Conservation (phyloP, 2,797 vertebrate species). For the Pitangus sulphuratus region DNA sequence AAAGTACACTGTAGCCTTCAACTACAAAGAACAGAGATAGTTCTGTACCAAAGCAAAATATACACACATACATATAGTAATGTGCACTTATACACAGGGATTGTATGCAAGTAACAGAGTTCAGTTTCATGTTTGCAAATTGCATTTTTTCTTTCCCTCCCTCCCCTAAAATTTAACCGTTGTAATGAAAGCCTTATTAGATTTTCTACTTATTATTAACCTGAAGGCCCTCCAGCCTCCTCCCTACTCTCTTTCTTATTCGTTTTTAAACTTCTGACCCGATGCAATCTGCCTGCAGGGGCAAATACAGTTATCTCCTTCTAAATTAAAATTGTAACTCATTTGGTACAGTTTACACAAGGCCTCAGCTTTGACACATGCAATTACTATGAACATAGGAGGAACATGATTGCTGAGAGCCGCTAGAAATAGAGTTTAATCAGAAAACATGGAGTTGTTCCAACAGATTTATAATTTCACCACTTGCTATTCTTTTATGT, state of each 20-base stretch:
- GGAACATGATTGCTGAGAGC: constrained; percentile 83
- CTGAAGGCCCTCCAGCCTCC: constrained; percentile 61
- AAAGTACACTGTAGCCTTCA: background rate
- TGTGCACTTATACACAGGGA: background rate
- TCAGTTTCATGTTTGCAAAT: constrained; percentile 92
- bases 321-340: constrained; percentile 88
- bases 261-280: constrained; percentile 86
- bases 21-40: background rate
- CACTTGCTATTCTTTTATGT: constrained; percentile 80
- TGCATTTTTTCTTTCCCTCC: constrained; percentile 83
- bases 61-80: background rate
- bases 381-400: constrained; percentile 84
- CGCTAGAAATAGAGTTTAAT: constrained; percentile 84
- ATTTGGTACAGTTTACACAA: constrained; percentile 79
- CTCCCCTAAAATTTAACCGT: constrained; percentile 72
- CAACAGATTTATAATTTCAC: constrained; percentile 81
- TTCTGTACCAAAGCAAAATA: constrained; percentile 19
- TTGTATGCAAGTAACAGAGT: constrained; percentile 84
- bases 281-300: constrained; percentile 81
- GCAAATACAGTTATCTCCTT: constrained; percentile 81
- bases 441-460: constrained; percentile 82
- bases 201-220: constrained; percentile 82
- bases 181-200: constrained; percentile 79
- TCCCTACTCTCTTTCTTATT: constrained; percentile 75
- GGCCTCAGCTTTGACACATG: constrained; percentile 86